Percentiles rank a stretch among this genome's conserved stretches.
Evolutionary conservation across 2,888 invertebrate species (phyloP).

Genomic region (Mesodorylaimus sp.): DNA sequence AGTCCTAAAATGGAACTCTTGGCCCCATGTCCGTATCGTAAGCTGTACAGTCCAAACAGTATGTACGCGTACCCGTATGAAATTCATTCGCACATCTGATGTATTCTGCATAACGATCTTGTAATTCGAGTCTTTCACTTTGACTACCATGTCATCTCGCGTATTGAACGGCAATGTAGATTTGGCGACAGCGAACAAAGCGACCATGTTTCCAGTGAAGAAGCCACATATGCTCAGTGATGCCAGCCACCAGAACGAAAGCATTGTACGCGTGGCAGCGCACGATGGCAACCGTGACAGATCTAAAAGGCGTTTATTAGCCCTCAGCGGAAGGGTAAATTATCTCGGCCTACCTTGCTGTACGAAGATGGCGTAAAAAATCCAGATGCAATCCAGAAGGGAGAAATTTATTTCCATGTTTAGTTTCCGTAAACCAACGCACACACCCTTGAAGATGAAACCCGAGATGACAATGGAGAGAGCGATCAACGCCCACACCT

Average conservation of each 20-base stretch:
- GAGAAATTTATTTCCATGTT: constrained; percentile 14
- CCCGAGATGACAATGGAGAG: constrained; percentile 22
- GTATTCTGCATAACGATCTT: constrained; percentile 19
- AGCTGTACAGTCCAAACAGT: too few relatives aligned
- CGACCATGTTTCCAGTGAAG: constrained; percentile 24
- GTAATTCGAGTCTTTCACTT: constrained; percentile 16
- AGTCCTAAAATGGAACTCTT: not conserved
- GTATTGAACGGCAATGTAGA: constrained; percentile 19
- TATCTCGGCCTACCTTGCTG: constrained; percentile 21
- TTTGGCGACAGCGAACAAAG: constrained; percentile 23
- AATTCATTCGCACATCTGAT: constrained; percentile 17
- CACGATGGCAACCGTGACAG: constrained; percentile 19
- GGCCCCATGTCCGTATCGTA: too few relatives aligned
- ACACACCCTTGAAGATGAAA: constrained; percentile 15
- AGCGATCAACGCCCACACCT: constrained; percentile 18
- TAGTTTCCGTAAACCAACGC: constrained; percentile 13
- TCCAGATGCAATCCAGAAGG: constrained; percentile 18
- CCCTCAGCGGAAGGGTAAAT: too few relatives aligned
- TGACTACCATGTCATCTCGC: constrained; percentile 16
- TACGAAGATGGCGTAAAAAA: constrained; percentile 21
- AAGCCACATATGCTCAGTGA: constrained; percentile 21
- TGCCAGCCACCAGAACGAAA: constrained; percentile 23
- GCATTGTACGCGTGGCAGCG: constrained; percentile 21
- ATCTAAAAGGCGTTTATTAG: too few relatives aligned
- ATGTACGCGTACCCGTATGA: constrained; percentile 18